Base-by-base conservation (phyloP, 2,888 invertebrate genomes). In the Metellina segmentata region DNA sequence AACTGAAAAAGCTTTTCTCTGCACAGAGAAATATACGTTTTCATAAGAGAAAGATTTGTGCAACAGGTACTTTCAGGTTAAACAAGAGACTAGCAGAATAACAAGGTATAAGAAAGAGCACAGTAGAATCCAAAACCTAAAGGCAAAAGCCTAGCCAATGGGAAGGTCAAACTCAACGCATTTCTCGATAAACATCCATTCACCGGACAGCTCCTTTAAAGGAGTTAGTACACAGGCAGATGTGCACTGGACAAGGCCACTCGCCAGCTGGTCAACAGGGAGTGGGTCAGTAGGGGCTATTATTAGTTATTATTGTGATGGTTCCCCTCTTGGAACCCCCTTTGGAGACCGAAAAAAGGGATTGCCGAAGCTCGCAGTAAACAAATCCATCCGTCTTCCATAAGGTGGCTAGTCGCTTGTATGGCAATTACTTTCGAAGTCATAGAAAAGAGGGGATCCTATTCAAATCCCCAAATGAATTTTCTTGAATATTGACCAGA, bases 271-370 rank as follows among this genome's bases (percentile, higher is more conserved):
- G 20, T 34, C 79, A 13, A 7, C 49, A 4, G 13, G 34, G 20
- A 79, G 79, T 61, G 61, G 79, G 79, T 79, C 61, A 79, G 61
- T 61, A 20, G 61, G 53, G 53, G 49, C 8, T 61, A 61, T 34
- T 79, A 34, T 20, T 34, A 11, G 79, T 34, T 34, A 16, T 61
- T 61, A 16, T 79, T 34, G 13, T 11, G 1, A n/a, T 16, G n/a
- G 51, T 61, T 34, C 34, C 20, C 61, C 61, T 34, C 13, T 9
- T 5, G 11, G 9, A 61, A 6, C 61, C 7, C 61, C 61, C 61
- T 61, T 61, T 11, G 9, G 16, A 16, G 6, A 61, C 5, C 5
- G 11, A 61, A 9, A 61, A 61, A 7, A 61, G 9, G 13, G 13
- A 1, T 61, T 11, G 61, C 11, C 11, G 16, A 5, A 11, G 5